Evolutionary conservation across 1,140 invertebrate genomes (phyloP).

Genomic region (Calycopis cecrops): DNA sequence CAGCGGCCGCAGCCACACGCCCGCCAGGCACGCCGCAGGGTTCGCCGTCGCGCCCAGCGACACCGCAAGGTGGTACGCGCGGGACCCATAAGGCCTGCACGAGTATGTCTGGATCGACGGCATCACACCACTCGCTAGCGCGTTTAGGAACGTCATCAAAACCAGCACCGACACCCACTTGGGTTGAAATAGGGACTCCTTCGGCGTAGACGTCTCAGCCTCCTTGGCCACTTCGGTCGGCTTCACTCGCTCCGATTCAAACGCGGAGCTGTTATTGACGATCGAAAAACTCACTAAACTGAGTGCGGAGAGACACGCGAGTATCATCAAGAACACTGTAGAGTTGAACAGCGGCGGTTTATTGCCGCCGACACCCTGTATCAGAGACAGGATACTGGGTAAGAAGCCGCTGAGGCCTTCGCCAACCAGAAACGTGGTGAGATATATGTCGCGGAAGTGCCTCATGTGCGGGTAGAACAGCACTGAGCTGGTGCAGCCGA

Average conservation of each 20-base stretch:
- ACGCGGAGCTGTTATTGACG: conserved; percentile 69
- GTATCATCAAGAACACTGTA: conserved; percentile 82
- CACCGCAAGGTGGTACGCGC: conserved; percentile 88
- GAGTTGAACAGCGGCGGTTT: conserved; percentile 76
- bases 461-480: conserved; percentile 94
- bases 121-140: conserved; percentile 85
- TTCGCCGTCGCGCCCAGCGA: conserved; percentile 89
- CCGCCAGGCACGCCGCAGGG: conserved; percentile 87
- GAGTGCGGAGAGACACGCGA: conserved; percentile 76
- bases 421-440: conserved; percentile 80
- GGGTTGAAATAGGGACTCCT: conserved; percentile 37
- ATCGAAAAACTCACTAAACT: conserved; percentile 78
- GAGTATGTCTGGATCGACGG: conserved; percentile 92
- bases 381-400: conserved; percentile 89
- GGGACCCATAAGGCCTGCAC: conserved; percentile 89
- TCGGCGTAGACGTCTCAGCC: conserved; percentile 39
- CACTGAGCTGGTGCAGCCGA: conserved; percentile 95
- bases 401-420: conserved; percentile 92
- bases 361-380: conserved; percentile 87
- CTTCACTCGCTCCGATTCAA: conserved; percentile 58
- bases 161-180: conserved; percentile 74
- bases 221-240: conserved; percentile 45
- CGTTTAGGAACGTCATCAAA: conserved; percentile 77
- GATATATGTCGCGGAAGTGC: conserved; percentile 84
- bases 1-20: conserved; percentile 82